Evolutionary conservation across 2,113 vertebrate species (phyloP).

Genomic region (Oxyura jamaicensis): DNA sequence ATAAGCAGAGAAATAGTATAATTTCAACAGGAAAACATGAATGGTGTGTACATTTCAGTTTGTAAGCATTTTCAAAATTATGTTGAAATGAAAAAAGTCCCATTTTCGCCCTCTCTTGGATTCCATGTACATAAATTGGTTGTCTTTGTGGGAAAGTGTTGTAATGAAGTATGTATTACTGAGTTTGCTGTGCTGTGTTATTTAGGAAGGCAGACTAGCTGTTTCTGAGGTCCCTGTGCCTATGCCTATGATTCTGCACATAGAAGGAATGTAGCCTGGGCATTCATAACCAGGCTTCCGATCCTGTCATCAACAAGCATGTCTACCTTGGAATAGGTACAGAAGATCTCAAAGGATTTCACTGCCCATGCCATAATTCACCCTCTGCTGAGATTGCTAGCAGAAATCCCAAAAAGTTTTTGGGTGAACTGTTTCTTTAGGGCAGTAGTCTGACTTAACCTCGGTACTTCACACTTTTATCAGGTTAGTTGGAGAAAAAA

Average conservation of each 20-base stretch:
- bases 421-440: background rate
- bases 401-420: background rate
- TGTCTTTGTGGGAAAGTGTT: background rate
- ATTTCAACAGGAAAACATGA: background rate
- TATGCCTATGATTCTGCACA: background rate
- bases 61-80: background rate
- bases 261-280: background rate
- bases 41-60: background rate
- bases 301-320: background rate
- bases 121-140: background rate
- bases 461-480: background rate
- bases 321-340: background rate
- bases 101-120: background rate
- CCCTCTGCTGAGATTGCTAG: background rate
- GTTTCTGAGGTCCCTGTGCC: background rate
- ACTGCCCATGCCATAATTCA: background rate
- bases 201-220: background rate
- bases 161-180: background rate
- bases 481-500: background rate
- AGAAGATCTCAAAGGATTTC: background rate
- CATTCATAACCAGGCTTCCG: background rate
- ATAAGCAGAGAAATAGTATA: background rate
- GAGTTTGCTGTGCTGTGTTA: background rate
- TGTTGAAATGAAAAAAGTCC: background rate
- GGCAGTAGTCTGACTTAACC: background rate